Evolutionary conservation across 37 sponge, comb jelly and placozoan species (phyloP).

Genomic region (Dysidea cf. avara): DNA sequence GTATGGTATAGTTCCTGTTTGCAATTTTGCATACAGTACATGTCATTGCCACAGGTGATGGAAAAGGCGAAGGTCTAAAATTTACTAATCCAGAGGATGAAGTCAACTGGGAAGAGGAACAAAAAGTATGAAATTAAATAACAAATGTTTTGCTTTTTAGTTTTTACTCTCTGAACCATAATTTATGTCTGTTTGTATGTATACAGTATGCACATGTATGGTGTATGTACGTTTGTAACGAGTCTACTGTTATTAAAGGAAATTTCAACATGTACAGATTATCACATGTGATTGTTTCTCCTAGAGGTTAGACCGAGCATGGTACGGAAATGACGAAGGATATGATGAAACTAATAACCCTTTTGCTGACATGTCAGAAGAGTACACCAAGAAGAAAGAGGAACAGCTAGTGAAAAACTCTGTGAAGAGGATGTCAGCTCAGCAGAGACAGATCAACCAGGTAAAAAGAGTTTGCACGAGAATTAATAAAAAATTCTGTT

Average conservation of each 20-base stretch:
- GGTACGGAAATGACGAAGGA: slow-evolving; percentile 95
- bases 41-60: slow-evolving; percentile 7
- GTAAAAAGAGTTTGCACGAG: too few relatives aligned
- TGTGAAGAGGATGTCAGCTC: slow-evolving; percentile 92
- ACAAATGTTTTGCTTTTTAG: too few relatives aligned
- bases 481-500: too few relatives aligned
- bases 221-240: too few relatives aligned
- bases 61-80: slow-evolving; percentile 11
- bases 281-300: not conserved
- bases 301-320: slow-evolving; percentile 93
- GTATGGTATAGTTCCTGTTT: too few relatives aligned
- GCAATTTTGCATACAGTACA: too few relatives aligned
- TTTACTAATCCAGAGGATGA: slow-evolving; percentile 39
- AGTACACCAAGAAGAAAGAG: slow-evolving; percentile 93
- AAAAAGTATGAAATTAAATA: slow-evolving; percentile 57
- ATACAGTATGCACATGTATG: not conserved
- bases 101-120: slow-evolving; percentile 83
- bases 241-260: too few relatives aligned
- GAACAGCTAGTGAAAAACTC: slow-evolving; percentile 83
- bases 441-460: slow-evolving; percentile 92
- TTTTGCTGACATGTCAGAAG: slow-evolving; percentile 88
- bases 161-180: not conserved
- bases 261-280: too few relatives aligned
- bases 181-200: not conserved
- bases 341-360: slow-evolving; percentile 94